Base-by-base conservation (phyloP, 1,140 invertebrate genomes). In the Zaprionus taronus region DNA sequence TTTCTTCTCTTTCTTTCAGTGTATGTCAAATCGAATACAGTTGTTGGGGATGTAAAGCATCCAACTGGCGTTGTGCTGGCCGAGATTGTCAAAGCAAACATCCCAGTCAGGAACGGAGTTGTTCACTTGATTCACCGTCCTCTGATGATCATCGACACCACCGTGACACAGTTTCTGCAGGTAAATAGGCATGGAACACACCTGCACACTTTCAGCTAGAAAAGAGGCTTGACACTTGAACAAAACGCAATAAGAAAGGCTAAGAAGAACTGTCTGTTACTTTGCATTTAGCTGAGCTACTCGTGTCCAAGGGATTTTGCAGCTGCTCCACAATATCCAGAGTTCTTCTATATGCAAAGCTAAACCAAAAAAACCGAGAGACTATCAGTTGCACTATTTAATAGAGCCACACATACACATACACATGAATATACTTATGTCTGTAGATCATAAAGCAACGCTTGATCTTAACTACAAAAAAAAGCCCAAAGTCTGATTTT, bases 91-190 rank as follows among this genome's bases (percentile, higher is more conserved):
- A 96, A 96, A 92, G 96, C 96, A n/a, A 98, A 99, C 93, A 98
- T 99, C 77, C 97, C 98, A 0, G 97, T 98, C 5, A 95, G 95
- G 84, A 98, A 98, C 90, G 98, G 98, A 11, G 97, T 98, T 0
- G 95, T 98, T 2, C 98, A 99, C 94, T 94, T 99, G 26, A 98
- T 98, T 81, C 96, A 97, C 72, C 95, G 97, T 72, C 97, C 97
- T 0, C 93, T 99, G 1, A 98, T 98, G 96, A 95, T 98, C 41
- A 96, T 98, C 31, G 97, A 98, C 83, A 96, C 95, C 12, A 96
- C 96, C 5, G 95, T 98, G 49, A 95, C 95, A 72, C 95, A 98
- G 83, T 97, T 98, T 83, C 93, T 98, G 38, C 95, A 97, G 96
- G 97, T 98, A 94, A 72, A 79, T 81, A 44, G 44, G 73, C 72